Evolutionary conservation across 1,140 invertebrate genomes (phyloP).

Genomic region (Tetragnatha versicolor): DNA sequence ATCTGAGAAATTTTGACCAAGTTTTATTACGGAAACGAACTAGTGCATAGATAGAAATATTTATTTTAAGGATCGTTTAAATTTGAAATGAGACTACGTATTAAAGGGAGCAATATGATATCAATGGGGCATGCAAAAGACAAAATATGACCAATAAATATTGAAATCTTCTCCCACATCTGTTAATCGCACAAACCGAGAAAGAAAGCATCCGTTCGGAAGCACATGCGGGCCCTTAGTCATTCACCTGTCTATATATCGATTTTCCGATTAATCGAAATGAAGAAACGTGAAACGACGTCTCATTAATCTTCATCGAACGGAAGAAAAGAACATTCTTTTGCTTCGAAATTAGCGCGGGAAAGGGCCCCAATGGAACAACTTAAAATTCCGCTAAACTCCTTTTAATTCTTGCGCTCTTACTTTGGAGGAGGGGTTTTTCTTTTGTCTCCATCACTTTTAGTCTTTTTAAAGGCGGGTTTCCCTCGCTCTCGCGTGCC

Average conservation of each 20-base stretch:
- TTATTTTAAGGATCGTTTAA: too few species aligned
- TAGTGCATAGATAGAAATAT: too few species aligned
- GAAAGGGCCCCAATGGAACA: neutral
- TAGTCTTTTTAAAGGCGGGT: neutral
- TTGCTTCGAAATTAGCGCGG: constrained; percentile 31
- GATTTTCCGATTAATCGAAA: constrained; percentile 55
- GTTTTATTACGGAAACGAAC: too few species aligned
- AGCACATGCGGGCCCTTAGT: constrained; percentile 21
- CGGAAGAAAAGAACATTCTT: constrained; percentile 41
- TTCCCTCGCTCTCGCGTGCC: constrained; percentile 3
- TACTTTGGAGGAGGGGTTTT: neutral
- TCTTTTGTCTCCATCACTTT: constrained; percentile 13
- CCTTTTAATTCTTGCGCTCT: constrained; percentile 30
- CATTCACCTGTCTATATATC: constrained; percentile 47
- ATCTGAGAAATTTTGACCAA: too few species aligned
- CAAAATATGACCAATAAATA: too few species aligned
- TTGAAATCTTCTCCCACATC: too few species aligned
- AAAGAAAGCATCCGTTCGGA: neutral
- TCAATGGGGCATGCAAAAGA: too few species aligned
- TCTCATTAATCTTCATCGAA: constrained; percentile 55
- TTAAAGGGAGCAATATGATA: too few species aligned
- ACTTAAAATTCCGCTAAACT: constrained; percentile 29
- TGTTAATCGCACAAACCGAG: too few species aligned
- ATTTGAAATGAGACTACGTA: too few species aligned
- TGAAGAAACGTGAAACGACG: constrained; percentile 44